phyloP scores from a whole-genome alignment of 2,797 vertebrate genomes.

The Philypnodon macrostomus region DNA sequence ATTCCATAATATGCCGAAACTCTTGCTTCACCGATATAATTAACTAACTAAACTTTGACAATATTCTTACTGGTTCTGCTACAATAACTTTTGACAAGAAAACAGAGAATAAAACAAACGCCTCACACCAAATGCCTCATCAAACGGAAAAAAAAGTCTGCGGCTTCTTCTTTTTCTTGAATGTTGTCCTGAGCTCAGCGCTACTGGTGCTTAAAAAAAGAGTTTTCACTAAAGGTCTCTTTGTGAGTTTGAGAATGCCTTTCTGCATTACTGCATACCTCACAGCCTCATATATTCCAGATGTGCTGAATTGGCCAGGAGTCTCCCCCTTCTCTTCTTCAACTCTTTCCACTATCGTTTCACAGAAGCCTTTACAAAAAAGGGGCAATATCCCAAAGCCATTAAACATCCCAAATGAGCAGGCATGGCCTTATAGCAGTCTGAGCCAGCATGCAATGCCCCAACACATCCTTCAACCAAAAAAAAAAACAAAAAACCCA shows the following conservation, averaged over 20 bases:
- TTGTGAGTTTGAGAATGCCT: slow-evolving; percentile 80
- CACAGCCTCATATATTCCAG: slow-evolving; percentile 84
- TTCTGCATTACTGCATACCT: slow-evolving; percentile 83
- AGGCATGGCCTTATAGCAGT: slow-evolving; percentile 30
- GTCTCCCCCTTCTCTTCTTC: slow-evolving; percentile 42
- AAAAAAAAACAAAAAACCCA: slow-evolving; percentile 6
- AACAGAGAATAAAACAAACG: slow-evolving; percentile 32
- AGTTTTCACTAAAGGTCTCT: slow-evolving; percentile 76
- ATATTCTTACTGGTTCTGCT: slow-evolving; percentile 8
- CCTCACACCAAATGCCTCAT: slow-evolving; percentile 57
- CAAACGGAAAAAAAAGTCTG: slow-evolving; percentile 66
- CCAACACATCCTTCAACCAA: slow-evolving; percentile 22
- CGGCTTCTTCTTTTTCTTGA: slow-evolving; percentile 60
- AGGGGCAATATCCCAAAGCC: slow-evolving; percentile 62
- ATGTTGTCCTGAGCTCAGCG: slow-evolving; percentile 64
- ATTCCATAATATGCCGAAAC: no score
- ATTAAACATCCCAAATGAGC: slow-evolving; percentile 62
- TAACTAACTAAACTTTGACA: neutral
- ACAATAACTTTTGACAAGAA: slow-evolving; percentile 14
- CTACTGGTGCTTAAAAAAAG: slow-evolving; percentile 66
- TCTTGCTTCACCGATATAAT: no score
- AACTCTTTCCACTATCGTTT: slow-evolving; percentile 34
- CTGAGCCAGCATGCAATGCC: slow-evolving; percentile 26
- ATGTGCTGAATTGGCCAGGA: slow-evolving; percentile 78
- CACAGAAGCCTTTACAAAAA: slow-evolving; percentile 68